Evolutionary conservation across 1,140 invertebrate genomes (phyloP), one percentile per base, ranked within the genome.

Genomic region (Lepidurus arcticus): DNA sequence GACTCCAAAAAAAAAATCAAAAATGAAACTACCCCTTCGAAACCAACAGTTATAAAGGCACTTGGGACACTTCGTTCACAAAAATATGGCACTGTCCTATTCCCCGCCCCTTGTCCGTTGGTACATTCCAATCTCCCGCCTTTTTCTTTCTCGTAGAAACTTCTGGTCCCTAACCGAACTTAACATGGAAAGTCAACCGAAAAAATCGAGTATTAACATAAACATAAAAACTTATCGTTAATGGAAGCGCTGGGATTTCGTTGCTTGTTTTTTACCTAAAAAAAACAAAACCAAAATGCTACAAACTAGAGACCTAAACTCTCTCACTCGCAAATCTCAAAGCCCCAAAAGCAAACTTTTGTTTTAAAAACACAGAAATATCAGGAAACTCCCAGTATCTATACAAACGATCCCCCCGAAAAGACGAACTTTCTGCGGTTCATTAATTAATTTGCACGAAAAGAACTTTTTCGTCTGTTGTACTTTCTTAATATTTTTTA

Each of bases 71-170:
- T 65, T 47, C 21, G 53, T 47, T 65, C 53, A 65, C 53, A 65
- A 65, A 65, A 65, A 65, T 65, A 65, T 65, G 53, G 53, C 53
- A 65, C 53, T 65, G 16, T 65, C 53, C 53, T 65, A 65, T 65
- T 65, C 21, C n/a, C 53, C 53, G 53, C 53, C n/a, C 13, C 53
- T 16, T 65, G 53, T 21, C 53, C 21, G 13, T 65, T 65, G 53
- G 53, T 21, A 65, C 16, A 65, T 65, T 65, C 16, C 1, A 21
- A 65, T 7, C 53, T 65, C 53, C 53, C 53, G 53, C 53, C 53
- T 65, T 65, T 65, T 13, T 65, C 53, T 7, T 65, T 65, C 13
- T 65, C 21, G 16, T 13, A 21, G 16, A 65, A 13, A 65, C 53
- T 65, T 65, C 53, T 65, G 53, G 53, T 65, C 53, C 53, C 53